These are phyloP conservation scores for Aporophyla nigra DNA, from an alignment of 2,888 invertebrate species.

Conservation along the genomic window DNA sequence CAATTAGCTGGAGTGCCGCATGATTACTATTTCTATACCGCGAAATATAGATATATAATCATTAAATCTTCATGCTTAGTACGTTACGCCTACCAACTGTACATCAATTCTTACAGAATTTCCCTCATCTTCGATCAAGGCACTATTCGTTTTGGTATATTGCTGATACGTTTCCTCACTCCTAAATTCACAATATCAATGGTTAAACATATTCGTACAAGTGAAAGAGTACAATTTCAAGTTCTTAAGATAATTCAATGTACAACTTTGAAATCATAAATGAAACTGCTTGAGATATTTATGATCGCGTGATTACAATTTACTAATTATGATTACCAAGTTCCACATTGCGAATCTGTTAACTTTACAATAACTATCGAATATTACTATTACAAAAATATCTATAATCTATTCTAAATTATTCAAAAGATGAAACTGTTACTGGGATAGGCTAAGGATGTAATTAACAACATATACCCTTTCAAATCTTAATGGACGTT, in stretches of 20 bases:
- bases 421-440: constrained; percentile 85
- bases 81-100: constrained; percentile 78
- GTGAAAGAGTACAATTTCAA: constrained; percentile 85
- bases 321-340: constrained; percentile 71
- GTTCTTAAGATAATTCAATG: constrained; percentile 77
- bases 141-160: constrained; percentile 90
- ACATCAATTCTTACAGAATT: constrained; percentile 83
- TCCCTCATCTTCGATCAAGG: constrained; percentile 84
- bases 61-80: constrained; percentile 76
- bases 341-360: constrained; percentile 74
- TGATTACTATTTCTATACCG: constrained; percentile 91
- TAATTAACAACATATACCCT: constrained; percentile 89
- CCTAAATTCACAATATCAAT: constrained; percentile 88
- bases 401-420: constrained; percentile 89
- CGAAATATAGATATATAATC: constrained; percentile 91
- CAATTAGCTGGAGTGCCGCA: constrained; percentile 87
- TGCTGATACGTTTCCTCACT: constrained; percentile 90
- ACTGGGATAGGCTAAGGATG: constrained; percentile 90
- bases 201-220: constrained; percentile 83
- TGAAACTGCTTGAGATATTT: constrained; percentile 43
- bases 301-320: constrained; percentile 51
- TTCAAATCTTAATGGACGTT: constrained; percentile 80
- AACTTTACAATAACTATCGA: constrained; percentile 84
- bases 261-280: constrained; percentile 71
- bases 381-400: constrained; percentile 90